Evolutionary conservation across 2,797 vertebrate species (phyloP).

Genomic region (Gymnodraco acuticeps): DNA sequence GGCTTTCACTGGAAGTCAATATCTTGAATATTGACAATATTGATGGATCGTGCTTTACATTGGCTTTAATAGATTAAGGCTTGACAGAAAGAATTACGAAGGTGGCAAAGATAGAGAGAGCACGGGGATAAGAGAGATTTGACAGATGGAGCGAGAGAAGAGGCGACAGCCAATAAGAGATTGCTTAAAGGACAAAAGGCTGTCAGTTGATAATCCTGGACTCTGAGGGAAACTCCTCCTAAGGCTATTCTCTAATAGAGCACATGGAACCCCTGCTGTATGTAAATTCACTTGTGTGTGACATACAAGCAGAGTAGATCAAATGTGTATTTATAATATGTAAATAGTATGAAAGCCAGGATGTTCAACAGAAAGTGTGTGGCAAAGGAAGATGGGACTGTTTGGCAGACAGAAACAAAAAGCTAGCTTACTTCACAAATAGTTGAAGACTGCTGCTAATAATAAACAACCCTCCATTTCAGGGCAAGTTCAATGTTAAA

Average conservation of each 20-base stretch:
- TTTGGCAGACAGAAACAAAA: background rate
- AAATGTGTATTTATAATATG: constrained; percentile 37
- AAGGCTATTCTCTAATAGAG: constrained; percentile 48
- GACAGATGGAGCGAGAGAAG: constrained; percentile 53
- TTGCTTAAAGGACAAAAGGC: constrained; percentile 72
- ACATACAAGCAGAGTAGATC: constrained; percentile 32
- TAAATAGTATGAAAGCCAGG: background rate
- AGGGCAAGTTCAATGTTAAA: background rate
- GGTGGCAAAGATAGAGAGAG: constrained; percentile 18
- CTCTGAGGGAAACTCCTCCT: constrained; percentile 51
- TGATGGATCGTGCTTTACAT: constrained; percentile 59
- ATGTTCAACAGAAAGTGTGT: background rate
- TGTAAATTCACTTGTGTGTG: constrained; percentile 57
- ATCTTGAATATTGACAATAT: constrained; percentile 57
- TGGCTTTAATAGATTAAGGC: constrained; percentile 57
- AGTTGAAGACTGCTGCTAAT: background rate
- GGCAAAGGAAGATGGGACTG: background rate
- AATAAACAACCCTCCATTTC: constrained; percentile 23
- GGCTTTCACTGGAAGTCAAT: constrained; percentile 7
- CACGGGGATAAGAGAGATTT: constrained; percentile 21
- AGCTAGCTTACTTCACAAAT: background rate
- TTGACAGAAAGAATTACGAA: constrained; percentile 52
- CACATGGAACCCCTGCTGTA: constrained; percentile 34
- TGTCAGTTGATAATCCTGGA: constrained; percentile 79
- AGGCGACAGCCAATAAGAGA: constrained; percentile 67